Evolutionary conservation across 2,797 vertebrate genomes (phyloP), one percentile per base, ranked within the genome.

Genomic region (Mareca strepera): DNA sequence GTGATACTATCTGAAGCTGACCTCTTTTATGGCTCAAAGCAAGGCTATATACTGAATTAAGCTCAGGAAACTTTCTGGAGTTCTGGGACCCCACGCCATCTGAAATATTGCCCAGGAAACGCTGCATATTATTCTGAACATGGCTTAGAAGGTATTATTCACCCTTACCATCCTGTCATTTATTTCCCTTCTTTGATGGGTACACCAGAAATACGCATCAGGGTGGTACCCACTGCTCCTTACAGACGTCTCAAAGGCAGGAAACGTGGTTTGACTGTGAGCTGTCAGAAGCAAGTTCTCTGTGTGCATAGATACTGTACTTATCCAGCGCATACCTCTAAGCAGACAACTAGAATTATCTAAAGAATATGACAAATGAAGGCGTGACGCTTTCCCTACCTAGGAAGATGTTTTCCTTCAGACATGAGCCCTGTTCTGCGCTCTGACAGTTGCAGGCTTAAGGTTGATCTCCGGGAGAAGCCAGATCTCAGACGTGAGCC

Each of bases 281-380:
- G 67, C 77, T 94, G 93, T 94, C 93, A 94, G 90, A 73, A 91
- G 50, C 35, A 87, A 84, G 66, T 46, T 82, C 43, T 84, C 64
- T 90, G 0, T 33, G 53, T 84, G 74, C 72, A 86, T 9, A 74
- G 74, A 92, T 82, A 91, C 76, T 37, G 31, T 69, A 79, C 8
- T 48, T 92, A 95, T 5, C 70, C 77, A 91, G 55, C 2, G 5
- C 22, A 48, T 28, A 67, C 11, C 58, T 88, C 58, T 69, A 55
- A 46, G 77, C 50, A 91, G 85, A 64, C 68, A 90, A 70, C 39
- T 85, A 73, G 77, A 88, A 86, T 94, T 91, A 93, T 79, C 52
- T 77, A 50, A 93, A 86, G 70, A 91, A 76, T 39, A 29, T 86
- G 85, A 92, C 83, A 91, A 90, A 90, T 41, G 44, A 88, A 92